A percentile compares a stretch with the other conserved stretches of the same genome.
Evolutionary conservation across 2,888 invertebrate genomes (phyloP).

Genomic region (Herminia tarsipennalis): DNA sequence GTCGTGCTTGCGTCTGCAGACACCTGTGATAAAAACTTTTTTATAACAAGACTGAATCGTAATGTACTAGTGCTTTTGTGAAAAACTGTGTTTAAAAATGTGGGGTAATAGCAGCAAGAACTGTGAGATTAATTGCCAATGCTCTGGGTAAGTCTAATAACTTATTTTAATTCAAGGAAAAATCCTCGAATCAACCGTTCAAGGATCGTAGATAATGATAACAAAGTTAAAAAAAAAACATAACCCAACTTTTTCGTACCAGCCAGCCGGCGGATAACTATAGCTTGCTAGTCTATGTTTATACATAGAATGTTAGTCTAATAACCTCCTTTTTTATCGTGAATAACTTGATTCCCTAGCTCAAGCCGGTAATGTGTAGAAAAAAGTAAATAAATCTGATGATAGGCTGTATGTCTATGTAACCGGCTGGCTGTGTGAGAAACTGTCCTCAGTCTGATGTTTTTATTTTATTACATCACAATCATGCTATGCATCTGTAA

Average conservation of each 20-base stretch:
- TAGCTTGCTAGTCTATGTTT: neutral
- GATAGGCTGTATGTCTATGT: slow-evolving; percentile 4
- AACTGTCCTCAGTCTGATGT: neutral
- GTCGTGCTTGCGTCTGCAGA: neutral
- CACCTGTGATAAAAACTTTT: slow-evolving; percentile 48
- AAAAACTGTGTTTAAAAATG: slow-evolving; percentile 65
- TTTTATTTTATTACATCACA: no score
- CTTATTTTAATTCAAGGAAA: neutral
- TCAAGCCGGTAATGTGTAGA: slow-evolving; percentile 9
- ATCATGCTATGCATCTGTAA: no score
- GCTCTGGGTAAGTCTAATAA: slow-evolving; percentile 70
- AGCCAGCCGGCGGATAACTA: neutral
- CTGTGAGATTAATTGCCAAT: slow-evolving; percentile 77
- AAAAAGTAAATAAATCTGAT: slow-evolving; percentile 20
- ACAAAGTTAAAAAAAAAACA: neutral
- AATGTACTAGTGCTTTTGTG: slow-evolving; percentile 62
- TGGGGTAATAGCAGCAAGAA: slow-evolving; percentile 74
- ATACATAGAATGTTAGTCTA: slow-evolving; percentile 1
- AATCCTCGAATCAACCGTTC: neutral
- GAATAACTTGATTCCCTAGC: slow-evolving; percentile 2
- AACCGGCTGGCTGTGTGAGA: slow-evolving; percentile 6
- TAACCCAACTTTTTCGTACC: neutral
- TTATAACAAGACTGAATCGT: slow-evolving; percentile 34
- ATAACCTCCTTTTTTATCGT: slow-evolving; percentile 10
- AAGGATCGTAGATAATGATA: neutral